Percentiles rank a stretch among this genome's conserved stretches.
Conservation (phyloP, 2,888 invertebrate genomes). For the Andrena dorsata region DNA sequence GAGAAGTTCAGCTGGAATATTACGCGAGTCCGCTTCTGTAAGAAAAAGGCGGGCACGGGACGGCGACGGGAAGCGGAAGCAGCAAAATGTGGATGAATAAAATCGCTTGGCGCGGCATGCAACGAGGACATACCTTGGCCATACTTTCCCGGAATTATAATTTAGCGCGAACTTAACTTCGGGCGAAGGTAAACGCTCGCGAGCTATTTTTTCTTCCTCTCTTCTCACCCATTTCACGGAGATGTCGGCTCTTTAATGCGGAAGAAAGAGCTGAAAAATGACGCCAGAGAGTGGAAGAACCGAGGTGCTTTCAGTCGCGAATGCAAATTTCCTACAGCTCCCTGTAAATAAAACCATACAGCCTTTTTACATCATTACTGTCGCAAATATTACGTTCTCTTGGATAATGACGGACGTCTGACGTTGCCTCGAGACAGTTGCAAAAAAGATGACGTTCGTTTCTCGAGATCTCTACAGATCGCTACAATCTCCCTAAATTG, state of each 20-base stretch:
- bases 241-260: conserved; percentile 48
- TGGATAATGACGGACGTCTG: conserved; percentile 2
- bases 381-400: conserved; percentile 14
- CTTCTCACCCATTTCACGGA: conserved; percentile 3
- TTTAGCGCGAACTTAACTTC: conserved; percentile 52
- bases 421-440: conserved; percentile 1
- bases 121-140: conserved; percentile 53
- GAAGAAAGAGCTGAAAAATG: conserved; percentile 48
- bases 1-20: conserved; percentile 51
- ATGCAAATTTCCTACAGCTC: conserved; percentile 45
- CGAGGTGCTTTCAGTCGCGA: conserved; percentile 33
- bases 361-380: conserved; percentile 18
- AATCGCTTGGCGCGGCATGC: conserved; percentile 54
- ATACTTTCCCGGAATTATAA: conserved; percentile 59
- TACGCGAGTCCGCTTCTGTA: conserved; percentile 28
- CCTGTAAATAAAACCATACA: conserved; percentile 44
- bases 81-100: conserved; percentile 45
- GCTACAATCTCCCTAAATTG: neutral
- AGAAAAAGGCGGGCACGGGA: conserved; percentile 24
- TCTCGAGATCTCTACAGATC: neutral
- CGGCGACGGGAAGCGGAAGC: conserved; percentile 15
- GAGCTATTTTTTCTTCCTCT: conserved; percentile 22
- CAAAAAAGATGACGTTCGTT: neutral
- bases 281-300: conserved; percentile 42
- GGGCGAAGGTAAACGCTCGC: conserved; percentile 51